These are phyloP conservation scores for Agelastica alni DNA, from an alignment of 2,888 invertebrate species.

Conservation along the genomic window DNA sequence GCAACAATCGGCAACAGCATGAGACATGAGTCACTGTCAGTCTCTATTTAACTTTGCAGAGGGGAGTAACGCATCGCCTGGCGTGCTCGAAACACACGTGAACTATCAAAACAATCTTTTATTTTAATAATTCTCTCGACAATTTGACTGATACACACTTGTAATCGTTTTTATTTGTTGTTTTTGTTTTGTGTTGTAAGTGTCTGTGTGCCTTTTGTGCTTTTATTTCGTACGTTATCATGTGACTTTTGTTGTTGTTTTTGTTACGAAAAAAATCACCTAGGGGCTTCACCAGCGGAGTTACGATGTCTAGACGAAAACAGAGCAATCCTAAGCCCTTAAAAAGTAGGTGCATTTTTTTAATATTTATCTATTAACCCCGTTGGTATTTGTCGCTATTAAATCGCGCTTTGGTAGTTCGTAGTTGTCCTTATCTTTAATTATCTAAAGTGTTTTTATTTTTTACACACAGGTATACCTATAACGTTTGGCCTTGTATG, in stretches of 20 bases:
- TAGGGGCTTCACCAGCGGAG: conserved; percentile 63
- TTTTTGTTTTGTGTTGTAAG: conserved; percentile 38
- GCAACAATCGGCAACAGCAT: conserved; percentile 45
- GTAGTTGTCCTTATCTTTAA: conserved; percentile 6
- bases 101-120: conserved; percentile 39
- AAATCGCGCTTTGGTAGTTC: neutral
- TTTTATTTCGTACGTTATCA: conserved; percentile 37
- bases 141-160: conserved; percentile 27
- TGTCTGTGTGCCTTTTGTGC: conserved; percentile 38
- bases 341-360: conserved; percentile 83
- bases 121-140: too few relatives aligned
- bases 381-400: conserved; percentile 2
- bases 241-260: too few relatives aligned
- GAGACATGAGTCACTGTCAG: conserved; percentile 38
- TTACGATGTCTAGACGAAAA: conserved; percentile 87
- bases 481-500: neutral
- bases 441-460: conserved; percentile 10
- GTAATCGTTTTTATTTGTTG: conserved; percentile 36
- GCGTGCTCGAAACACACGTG: conserved; percentile 37
- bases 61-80: conserved; percentile 40
- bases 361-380: conserved; percentile 23
- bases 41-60: conserved; percentile 43
- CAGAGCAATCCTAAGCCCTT: conserved; percentile 95
- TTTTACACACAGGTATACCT: neutral
- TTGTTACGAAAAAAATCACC: too few relatives aligned